Conservation (phyloP, 2,888 invertebrate genomes). For the Cynaeus angustus region DNA sequence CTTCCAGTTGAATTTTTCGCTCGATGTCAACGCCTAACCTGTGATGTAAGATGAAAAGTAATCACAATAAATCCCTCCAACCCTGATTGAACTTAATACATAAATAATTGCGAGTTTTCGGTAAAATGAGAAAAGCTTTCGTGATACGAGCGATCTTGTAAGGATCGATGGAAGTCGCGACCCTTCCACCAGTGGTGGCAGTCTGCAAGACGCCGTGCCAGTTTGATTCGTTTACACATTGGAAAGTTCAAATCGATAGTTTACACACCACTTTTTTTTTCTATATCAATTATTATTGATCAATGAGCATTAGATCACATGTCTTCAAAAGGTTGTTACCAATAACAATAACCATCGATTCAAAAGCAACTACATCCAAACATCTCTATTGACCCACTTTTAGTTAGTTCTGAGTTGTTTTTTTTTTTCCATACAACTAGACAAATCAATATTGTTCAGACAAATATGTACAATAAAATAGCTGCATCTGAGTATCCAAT, state of each 20-base stretch:
- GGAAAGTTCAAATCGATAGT: slow-evolving; percentile 18
- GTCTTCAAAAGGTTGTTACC: background rate
- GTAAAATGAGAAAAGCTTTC: slow-evolving; percentile 32
- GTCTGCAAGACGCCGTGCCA: slow-evolving; percentile 51
- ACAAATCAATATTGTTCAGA: too few species aligned
- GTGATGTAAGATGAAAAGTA: too few species aligned
- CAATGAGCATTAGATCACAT: too few species aligned
- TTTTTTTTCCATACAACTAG: too few species aligned
- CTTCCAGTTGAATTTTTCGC: background rate
- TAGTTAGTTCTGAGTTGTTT: too few species aligned
- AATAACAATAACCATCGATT: too few species aligned
- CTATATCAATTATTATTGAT: too few species aligned
- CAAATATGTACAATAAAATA: too few species aligned
- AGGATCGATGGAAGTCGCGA: slow-evolving; percentile 32
- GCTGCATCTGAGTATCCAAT: too few species aligned
- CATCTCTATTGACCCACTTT: too few species aligned
- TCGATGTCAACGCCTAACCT: background rate
- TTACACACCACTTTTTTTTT: background rate
- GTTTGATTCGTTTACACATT: slow-evolving; percentile 19
- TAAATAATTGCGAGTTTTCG: slow-evolving; percentile 16
- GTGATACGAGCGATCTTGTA: slow-evolving; percentile 31
- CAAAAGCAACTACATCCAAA: too few species aligned
- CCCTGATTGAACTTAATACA: slow-evolving; percentile 7
- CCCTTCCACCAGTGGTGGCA: slow-evolving; percentile 34
- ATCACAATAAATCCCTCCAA: background rate